Base-by-base conservation (phyloP, 2,113 vertebrate genomes). In the Leucoraja erinaceus region DNA sequence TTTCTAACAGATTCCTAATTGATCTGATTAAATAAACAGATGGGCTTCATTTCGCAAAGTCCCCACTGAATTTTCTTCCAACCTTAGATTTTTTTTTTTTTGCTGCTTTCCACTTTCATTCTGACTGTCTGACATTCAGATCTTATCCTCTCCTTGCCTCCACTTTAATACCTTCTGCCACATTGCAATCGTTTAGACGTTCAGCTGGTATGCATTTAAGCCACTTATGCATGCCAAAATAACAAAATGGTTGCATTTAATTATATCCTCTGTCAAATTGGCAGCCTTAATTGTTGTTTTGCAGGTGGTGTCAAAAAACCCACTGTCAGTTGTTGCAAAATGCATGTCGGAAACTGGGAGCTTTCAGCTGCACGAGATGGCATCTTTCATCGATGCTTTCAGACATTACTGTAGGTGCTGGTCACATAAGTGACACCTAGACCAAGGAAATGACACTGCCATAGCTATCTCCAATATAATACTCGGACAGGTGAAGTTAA, bases 241-340 rank as follows among this genome's bases (percentile, higher is more conserved):
- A 72, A 68, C 33, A 22, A 91, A 38, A 54, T 91, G n/a, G 33
- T 68, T 25, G 25, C 38, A 54, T 31, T 90, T 90, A 90, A 90
- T 90, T 90, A 63, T 20, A 90, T 90, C 31, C 66, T 70, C 63
- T 47, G 33, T 72, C 66, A 22, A 91, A 91, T 91, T 91, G 72
- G 72, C 38, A 31, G 66, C 90, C 90, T 72, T 91, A 72, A 91
- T 74, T 91, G 90, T 10, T 18, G 68, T 72, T 11, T 22, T 91
- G 20, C 90, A 6, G 90, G 33, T 28, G 38, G 68, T 47, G 68
- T 47, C 90, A 91, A 38, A 70, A 47, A 70, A 47, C 68, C 83
- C 68, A 74, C 70, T 72, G 66, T 72, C 66, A 91, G 59, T 28
- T 88, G 59, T 63, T 86, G 63, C 28, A 63, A 88, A 47, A 66